phyloP scores from a whole-genome alignment of 2,113 vertebrate genomes.

The Zosterops hypoxanthus region DNA sequence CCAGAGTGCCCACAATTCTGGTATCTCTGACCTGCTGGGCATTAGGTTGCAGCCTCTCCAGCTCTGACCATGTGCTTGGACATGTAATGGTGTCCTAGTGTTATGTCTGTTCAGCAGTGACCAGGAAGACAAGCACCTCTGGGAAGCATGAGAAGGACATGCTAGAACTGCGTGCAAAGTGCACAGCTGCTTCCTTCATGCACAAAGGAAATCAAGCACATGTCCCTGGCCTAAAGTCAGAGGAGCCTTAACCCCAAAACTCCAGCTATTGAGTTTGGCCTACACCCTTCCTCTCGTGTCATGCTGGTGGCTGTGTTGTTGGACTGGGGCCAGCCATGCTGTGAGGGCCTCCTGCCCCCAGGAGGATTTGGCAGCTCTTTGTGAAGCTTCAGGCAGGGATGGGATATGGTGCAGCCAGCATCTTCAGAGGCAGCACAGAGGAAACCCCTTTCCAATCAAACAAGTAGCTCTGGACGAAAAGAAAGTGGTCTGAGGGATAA shows the following conservation, averaged over 20 bases:
- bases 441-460: not conserved
- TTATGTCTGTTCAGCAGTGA: not conserved
- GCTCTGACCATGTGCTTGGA: not conserved
- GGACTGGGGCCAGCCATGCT: not conserved
- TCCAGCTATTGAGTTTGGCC: not conserved
- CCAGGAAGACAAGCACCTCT: rapidly evolving
- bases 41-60: not conserved
- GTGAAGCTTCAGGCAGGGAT: not conserved
- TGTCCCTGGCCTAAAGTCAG: not conserved
- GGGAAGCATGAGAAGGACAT: not conserved
- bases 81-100: rapidly evolving
- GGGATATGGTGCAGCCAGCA: not conserved
- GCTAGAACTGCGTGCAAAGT: not conserved
- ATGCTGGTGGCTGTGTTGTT: rapidly evolving
- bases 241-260: not conserved
- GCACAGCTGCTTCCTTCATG: not conserved
- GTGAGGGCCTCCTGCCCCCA: not conserved
- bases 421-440: not conserved
- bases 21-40: not conserved
- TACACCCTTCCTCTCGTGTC: not conserved
- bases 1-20: not conserved
- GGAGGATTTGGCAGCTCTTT: rapidly evolving
- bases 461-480: not conserved
- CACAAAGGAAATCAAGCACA: rapidly evolving
- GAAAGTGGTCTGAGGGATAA: not conserved